Percentiles rank a stretch among this genome's conserved stretches.
These are phyloP conservation scores for Calliphora vicina DNA, from an alignment of 1,140 invertebrate species.

Conservation along the genomic window DNA sequence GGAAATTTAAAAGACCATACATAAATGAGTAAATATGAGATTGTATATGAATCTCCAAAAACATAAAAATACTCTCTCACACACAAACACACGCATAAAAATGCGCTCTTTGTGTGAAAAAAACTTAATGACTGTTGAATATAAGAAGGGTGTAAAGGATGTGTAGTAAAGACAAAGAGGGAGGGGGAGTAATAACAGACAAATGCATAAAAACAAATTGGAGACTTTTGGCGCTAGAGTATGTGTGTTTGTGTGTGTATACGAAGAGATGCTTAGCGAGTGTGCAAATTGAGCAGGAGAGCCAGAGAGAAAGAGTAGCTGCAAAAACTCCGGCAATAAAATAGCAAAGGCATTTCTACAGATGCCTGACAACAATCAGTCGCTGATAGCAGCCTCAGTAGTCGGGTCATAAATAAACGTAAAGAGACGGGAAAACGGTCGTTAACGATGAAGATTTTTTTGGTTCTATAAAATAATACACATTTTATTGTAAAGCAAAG, in stretches of 20 bases:
- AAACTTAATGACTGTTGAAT: slow-evolving; percentile 29
- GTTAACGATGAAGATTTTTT: neutral
- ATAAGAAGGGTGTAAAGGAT: neutral
- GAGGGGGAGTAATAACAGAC: neutral
- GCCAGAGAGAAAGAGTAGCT: neutral
- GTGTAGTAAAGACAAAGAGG: neutral
- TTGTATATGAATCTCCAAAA: neutral
- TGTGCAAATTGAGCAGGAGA: no score
- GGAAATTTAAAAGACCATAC: neutral
- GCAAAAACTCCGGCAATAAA: neutral
- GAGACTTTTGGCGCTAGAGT: neutral
- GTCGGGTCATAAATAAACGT: slow-evolving; percentile 12
- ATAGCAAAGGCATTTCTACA: neutral
- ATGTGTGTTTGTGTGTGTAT: no score
- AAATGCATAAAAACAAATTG: neutral
- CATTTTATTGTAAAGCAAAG: neutral
- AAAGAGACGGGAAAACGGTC: neutral
- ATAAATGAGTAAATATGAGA: neutral
- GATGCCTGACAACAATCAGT: slow-evolving; percentile 34
- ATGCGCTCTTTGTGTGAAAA: neutral
- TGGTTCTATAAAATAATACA: neutral
- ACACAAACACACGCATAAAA: no score
- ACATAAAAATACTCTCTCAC: neutral
- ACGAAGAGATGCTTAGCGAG: neutral
- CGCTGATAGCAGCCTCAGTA: slow-evolving; percentile 32